phyloP scores from a whole-genome alignment of 1,140 invertebrate species.

The Drosophila prosaltans region DNA sequence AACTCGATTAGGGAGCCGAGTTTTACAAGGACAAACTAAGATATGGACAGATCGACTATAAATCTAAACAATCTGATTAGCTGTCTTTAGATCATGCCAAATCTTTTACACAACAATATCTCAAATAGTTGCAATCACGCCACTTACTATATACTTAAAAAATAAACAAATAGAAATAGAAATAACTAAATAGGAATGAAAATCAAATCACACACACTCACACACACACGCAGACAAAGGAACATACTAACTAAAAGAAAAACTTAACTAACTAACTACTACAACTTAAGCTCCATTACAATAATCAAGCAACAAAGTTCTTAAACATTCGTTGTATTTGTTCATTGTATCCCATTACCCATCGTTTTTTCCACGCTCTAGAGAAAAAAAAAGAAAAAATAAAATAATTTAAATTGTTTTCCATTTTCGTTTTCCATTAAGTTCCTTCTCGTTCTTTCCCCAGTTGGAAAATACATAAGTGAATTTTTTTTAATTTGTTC shows the following conservation, averaged over 20 bases:
- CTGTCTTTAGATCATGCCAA: constrained; percentile 19
- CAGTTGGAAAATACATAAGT: constrained; percentile 17
- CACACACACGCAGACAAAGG: not conserved
- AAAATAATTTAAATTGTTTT: not conserved
- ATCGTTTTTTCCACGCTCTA: not conserved
- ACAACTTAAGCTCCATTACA: constrained; percentile 10
- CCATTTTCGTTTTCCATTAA: not conserved
- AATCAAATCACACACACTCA: constrained; percentile 22
- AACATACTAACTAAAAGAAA: constrained; percentile 10
- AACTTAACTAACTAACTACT: constrained; percentile 9
- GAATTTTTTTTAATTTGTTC: constrained; percentile 8
- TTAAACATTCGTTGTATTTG: constrained; percentile 10
- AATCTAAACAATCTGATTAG: not conserved
- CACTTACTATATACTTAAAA: constrained; percentile 33
- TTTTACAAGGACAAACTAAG: no score
- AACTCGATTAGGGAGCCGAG: no score
- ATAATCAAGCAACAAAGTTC: constrained; percentile 13
- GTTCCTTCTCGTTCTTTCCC: constrained; percentile 14
- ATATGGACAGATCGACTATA: no score
- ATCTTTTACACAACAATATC: constrained; percentile 32
- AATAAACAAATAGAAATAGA: constrained; percentile 31
- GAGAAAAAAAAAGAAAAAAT: not conserved
- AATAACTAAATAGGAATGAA: constrained; percentile 27
- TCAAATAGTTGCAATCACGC: constrained; percentile 45
- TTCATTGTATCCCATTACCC: not conserved